Evolutionary conservation across 2,888 invertebrate genomes (phyloP).

Genomic region (Pasiphila rectangulata): DNA sequence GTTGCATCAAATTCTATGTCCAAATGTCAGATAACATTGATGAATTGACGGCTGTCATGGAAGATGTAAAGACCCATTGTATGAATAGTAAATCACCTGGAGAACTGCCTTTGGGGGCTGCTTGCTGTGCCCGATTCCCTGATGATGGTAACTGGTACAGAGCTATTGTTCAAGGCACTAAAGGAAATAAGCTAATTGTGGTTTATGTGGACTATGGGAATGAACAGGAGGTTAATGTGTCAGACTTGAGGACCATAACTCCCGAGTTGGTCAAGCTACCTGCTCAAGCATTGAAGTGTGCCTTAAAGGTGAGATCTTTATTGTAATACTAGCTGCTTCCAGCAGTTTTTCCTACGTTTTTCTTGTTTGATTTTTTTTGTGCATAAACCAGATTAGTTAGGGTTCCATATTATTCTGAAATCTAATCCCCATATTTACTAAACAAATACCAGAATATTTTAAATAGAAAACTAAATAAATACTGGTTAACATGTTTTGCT

Average conservation of each 20-base stretch:
- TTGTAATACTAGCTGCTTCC: not conserved
- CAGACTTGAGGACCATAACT: constrained; percentile 83
- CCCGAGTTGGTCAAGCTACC: constrained; percentile 83
- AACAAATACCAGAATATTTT: no score
- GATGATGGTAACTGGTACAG: constrained; percentile 94
- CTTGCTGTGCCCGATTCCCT: constrained; percentile 90
- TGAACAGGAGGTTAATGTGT: constrained; percentile 86
- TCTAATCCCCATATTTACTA: no score
- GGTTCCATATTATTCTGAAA: no score
- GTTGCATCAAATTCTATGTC: constrained; percentile 87
- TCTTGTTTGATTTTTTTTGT: not conserved
- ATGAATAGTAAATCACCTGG: constrained; percentile 68
- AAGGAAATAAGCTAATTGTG: constrained; percentile 83
- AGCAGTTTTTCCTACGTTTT: not conserved
- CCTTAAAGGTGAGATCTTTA: constrained; percentile 77
- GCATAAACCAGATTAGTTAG: no score
- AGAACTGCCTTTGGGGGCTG: constrained; percentile 80
- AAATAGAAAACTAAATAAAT: no score
- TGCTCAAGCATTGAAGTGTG: constrained; percentile 89
- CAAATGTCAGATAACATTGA: constrained; percentile 83
- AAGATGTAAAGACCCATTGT: constrained; percentile 82
- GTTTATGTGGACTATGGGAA: constrained; percentile 98
- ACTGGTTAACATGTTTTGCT: no score
- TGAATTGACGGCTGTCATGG: constrained; percentile 84
- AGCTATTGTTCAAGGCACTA: constrained; percentile 86